Conservation (phyloP, 2,797 vertebrate genomes). For the Bradypodion ventrale region DNA sequence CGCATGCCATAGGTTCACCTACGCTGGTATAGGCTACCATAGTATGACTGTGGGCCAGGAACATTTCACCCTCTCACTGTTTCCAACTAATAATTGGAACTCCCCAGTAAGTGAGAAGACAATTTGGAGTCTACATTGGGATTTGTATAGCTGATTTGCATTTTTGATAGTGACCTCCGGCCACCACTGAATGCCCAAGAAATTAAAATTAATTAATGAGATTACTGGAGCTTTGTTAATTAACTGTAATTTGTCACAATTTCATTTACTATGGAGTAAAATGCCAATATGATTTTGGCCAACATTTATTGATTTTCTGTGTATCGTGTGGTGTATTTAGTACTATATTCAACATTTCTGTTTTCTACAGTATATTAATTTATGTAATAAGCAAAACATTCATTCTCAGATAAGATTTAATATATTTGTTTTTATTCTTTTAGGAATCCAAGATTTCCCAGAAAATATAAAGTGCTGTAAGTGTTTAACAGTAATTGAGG, state of each 20-base stretch:
- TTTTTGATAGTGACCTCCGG: background rate
- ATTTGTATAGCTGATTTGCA: background rate
- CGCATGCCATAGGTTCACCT: too few species aligned
- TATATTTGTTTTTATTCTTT: conserved; percentile 18
- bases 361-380: background rate
- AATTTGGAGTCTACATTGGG: background rate
- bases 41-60: too few species aligned
- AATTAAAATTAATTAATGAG: too few species aligned
- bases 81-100: background rate
- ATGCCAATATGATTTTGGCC: too few species aligned
- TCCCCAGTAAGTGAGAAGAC: background rate
- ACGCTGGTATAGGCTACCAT: too few species aligned
- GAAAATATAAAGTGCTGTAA: conserved; percentile 99
- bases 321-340: background rate
- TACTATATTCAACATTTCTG: background rate
- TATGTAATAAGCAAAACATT: background rate
- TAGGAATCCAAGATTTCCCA: conserved; percentile 99
- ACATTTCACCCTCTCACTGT: background rate
- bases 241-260: too few species aligned
- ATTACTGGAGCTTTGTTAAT: too few species aligned
- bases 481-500: conserved; percentile 97
- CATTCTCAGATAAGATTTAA: background rate
- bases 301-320: background rate
- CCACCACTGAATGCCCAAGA: too few species aligned
- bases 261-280: too few species aligned